Conservation (phyloP, 2,888 invertebrate genomes). For the Hermaeophaga mercurialis region DNA sequence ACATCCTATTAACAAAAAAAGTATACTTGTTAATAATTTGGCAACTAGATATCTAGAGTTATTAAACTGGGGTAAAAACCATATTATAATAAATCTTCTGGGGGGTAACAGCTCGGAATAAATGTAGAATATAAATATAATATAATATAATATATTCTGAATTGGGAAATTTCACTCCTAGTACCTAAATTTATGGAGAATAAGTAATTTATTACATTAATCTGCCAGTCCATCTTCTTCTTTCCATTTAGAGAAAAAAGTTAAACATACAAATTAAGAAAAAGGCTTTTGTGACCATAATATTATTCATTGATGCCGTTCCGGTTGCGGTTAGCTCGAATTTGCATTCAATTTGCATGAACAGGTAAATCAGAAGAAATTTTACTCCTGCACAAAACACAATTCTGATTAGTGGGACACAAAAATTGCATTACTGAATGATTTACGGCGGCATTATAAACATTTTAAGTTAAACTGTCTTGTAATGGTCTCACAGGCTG, state of each 20-base stretch:
- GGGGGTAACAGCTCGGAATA: too few relatives aligned
- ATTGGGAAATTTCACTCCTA: too few relatives aligned
- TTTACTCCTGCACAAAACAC: slow-evolving; percentile 8
- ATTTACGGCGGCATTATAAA: slow-evolving; percentile 11
- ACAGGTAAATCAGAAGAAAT: slow-evolving; percentile 16
- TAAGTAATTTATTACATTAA: too few relatives aligned
- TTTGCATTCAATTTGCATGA: slow-evolving; percentile 22
- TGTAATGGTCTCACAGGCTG: slow-evolving; percentile 8
- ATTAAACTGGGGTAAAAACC: too few relatives aligned
- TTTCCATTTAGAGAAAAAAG: background rate
- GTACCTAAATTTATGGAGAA: too few relatives aligned
- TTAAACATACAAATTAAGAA: background rate
- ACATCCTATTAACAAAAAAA: too few relatives aligned
- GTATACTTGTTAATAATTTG: too few relatives aligned
- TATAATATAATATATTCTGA: too few relatives aligned
- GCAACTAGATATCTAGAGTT: too few relatives aligned
- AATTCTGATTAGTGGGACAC: slow-evolving; percentile 18
- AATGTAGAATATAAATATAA: too few relatives aligned
- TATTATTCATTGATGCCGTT: slow-evolving; percentile 15
- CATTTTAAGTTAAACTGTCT: slow-evolving; percentile 8
- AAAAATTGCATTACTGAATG: slow-evolving; percentile 26
- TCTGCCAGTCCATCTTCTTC: too few relatives aligned
- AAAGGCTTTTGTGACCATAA: background rate
- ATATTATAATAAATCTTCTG: too few relatives aligned
- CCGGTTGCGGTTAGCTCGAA: background rate